phyloP scores from a whole-genome alignment of 1,140 invertebrate genomes.

The Zaprionus ghesquierei region DNA sequence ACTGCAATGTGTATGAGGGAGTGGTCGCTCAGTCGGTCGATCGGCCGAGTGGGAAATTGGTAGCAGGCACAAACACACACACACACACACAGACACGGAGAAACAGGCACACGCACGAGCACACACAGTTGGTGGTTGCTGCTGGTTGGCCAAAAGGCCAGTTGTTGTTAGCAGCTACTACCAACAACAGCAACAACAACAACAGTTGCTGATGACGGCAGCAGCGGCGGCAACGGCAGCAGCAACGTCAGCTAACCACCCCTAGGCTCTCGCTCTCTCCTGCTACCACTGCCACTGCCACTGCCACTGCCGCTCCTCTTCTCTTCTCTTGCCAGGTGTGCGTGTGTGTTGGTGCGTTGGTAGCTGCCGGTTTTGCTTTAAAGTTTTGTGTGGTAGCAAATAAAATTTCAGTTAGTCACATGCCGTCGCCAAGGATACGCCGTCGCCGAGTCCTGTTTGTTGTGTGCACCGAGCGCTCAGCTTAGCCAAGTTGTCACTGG shows the following conservation, averaged over 20 bases:
- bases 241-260: conserved; percentile 52
- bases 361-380: conserved; percentile 59
- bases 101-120: neutral
- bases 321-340: conserved; percentile 1
- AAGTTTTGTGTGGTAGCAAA: conserved; percentile 82
- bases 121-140: conserved; percentile 63
- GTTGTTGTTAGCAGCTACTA: conserved; percentile 28
- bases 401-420: conserved; percentile 82
- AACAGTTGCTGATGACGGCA: conserved; percentile 58
- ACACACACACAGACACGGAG: neutral
- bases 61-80: conserved; percentile 31
- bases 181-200: conserved; percentile 25
- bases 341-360: conserved; percentile 25
- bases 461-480: conserved; percentile 50
- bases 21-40: conserved; percentile 60
- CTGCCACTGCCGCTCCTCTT: no score
- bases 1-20: conserved; percentile 60
- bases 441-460: conserved; percentile 65
- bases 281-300: neutral
- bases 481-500: conserved; percentile 54
- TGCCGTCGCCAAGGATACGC: conserved; percentile 82
- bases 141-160: conserved; percentile 70
- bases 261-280: conserved; percentile 26
- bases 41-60: conserved; percentile 69
- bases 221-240: conserved; percentile 33